Evolutionary conservation across 1,140 invertebrate genomes (phyloP).

Genomic region (Schlechtendalia chinensis): DNA sequence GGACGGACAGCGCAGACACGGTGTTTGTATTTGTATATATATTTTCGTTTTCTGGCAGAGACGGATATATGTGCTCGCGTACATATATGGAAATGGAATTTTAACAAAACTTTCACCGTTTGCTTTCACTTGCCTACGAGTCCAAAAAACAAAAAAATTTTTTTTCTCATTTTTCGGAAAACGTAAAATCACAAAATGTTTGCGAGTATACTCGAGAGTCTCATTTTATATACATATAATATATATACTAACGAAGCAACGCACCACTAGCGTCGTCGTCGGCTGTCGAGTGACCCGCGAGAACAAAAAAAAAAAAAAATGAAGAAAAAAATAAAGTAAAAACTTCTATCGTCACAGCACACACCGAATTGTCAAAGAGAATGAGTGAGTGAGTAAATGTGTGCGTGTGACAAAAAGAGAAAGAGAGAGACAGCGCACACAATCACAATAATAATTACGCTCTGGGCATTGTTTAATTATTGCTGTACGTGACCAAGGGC

Average conservation of each 20-base stretch:
- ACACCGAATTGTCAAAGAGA: too few relatives aligned
- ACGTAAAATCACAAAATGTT: constrained; percentile 11
- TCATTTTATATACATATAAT: too few relatives aligned
- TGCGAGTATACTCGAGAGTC: constrained; percentile 6
- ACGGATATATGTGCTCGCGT: not conserved
- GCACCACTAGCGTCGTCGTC: not conserved
- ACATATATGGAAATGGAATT: not conserved
- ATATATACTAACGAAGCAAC: not conserved
- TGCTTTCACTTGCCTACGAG: too few relatives aligned
- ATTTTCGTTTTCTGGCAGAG: not conserved
- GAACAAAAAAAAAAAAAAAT: constrained; percentile 15
- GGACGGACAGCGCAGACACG: constrained; percentile 1
- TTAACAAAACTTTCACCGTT: not conserved
- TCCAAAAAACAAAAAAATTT: too few relatives aligned
- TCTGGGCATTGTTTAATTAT: constrained; percentile 42
- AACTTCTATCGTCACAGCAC: not conserved
- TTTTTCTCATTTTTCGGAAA: constrained; percentile 28
- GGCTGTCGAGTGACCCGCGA: constrained; percentile 33
- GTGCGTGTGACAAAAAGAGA: too few relatives aligned
- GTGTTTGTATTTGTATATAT: too few relatives aligned
- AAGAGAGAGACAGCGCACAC: not conserved
- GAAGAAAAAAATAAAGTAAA: too few relatives aligned
- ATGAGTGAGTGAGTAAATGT: too few relatives aligned
- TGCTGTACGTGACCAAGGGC: constrained; percentile 39
- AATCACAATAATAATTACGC: constrained; percentile 39